These are phyloP conservation scores for Idaea dimidiata DNA, from an alignment of 2,888 invertebrate genomes.

Conservation along the genomic window DNA sequence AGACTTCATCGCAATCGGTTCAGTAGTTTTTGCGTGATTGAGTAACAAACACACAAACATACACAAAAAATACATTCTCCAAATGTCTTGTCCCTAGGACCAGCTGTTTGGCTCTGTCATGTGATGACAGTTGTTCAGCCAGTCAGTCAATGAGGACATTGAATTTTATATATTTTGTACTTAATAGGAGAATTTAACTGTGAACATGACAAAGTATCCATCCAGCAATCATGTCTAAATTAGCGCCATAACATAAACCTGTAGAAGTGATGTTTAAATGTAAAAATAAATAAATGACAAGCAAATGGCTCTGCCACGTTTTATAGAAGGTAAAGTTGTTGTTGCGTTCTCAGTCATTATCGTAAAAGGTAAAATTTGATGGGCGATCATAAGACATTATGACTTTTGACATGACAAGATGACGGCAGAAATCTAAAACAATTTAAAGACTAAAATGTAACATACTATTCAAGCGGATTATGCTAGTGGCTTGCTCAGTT, in stretches of 20 bases:
- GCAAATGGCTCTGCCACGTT: background rate
- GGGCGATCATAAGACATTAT: background rate
- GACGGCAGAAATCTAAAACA: background rate
- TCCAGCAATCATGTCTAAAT: background rate
- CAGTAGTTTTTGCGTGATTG: too few species aligned
- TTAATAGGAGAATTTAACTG: background rate
- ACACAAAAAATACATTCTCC: too few species aligned
- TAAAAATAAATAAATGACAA: background rate
- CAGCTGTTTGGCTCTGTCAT: too few species aligned
- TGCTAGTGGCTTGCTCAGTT: too few species aligned
- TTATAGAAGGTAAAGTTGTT: background rate
- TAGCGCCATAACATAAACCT: background rate
- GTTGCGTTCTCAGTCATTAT: background rate
- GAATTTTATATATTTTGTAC: background rate
- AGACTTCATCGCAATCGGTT: too few species aligned
- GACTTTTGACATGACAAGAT: background rate
- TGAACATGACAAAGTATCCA: background rate
- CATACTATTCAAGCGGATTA: too few species aligned
- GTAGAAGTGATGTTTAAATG: background rate
- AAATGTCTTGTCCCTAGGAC: too few species aligned
- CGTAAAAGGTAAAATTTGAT: slow-evolving; percentile 1
- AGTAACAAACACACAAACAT: too few species aligned
- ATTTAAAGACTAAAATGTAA: background rate
- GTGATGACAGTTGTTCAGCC: too few species aligned
- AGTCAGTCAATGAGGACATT: too few species aligned